These are phyloP conservation scores for Trichogramma pretiosum DNA, from an alignment of 1,140 invertebrate genomes.

Conservation along the genomic window DNA sequence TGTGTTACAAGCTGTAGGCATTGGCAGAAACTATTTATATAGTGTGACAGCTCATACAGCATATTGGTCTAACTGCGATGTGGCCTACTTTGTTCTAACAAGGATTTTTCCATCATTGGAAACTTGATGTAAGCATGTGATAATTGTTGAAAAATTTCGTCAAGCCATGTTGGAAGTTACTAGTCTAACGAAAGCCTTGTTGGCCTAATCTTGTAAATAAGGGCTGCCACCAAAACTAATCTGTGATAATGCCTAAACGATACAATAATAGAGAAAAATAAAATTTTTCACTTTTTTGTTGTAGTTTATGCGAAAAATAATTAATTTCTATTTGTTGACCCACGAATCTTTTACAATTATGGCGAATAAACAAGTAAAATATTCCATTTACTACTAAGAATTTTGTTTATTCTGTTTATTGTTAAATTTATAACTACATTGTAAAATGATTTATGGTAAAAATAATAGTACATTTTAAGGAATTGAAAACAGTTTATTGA, in stretches of 20 bases:
- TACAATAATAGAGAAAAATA: conserved; percentile 39
- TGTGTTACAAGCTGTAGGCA: conserved; percentile 50
- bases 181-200: conserved; percentile 35
- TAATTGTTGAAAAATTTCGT: conserved; percentile 19
- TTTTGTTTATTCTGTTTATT: not conserved
- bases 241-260: conserved; percentile 45
- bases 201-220: conserved; percentile 26
- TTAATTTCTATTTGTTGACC: too few relatives aligned
- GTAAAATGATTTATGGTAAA: not conserved
- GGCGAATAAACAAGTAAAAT: too few relatives aligned
- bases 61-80: conserved; percentile 64
- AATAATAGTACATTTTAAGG: too few relatives aligned
- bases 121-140: conserved; percentile 37
- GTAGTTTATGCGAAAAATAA: too few relatives aligned
- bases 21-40: conserved; percentile 55
- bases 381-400: too few relatives aligned
- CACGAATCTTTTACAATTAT: too few relatives aligned
- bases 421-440: not conserved
- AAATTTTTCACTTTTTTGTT: too few relatives aligned
- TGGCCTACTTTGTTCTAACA: conserved; percentile 60
- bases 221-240: conserved; percentile 41
- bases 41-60: conserved; percentile 61
- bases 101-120: conserved; percentile 53
- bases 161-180: conserved; percentile 26
- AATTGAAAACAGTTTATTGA: too few relatives aligned